Evolutionary conservation across 2,888 invertebrate genomes (phyloP).

Genomic region (Melanostoma scalare): DNA sequence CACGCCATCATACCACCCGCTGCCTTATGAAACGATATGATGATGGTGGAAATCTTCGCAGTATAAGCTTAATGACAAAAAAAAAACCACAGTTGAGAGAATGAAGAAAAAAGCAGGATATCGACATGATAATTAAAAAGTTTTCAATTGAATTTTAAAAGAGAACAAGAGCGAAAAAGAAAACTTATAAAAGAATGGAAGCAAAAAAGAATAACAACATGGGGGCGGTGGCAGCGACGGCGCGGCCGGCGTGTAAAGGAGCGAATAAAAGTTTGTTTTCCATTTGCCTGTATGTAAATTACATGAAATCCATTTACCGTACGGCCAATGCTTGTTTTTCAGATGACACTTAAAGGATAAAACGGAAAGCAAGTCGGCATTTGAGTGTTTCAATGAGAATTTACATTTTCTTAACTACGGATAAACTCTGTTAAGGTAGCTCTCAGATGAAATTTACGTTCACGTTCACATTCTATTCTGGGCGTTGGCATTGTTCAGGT

Average conservation of each 20-base stretch:
- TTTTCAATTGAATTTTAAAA: constrained; percentile 68
- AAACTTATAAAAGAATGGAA: constrained; percentile 35
- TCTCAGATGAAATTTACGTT: constrained; percentile 5
- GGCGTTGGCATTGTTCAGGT: neutral
- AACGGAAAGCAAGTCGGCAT: constrained; percentile 19
- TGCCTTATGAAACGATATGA: neutral
- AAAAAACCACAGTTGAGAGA: constrained; percentile 27
- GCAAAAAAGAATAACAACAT: neutral
- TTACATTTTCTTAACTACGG: constrained; percentile 36
- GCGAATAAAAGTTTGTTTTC: constrained; percentile 63
- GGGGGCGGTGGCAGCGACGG: neutral
- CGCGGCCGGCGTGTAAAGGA: constrained; percentile 26
- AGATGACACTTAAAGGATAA: constrained; percentile 22
- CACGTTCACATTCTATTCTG: neutral
- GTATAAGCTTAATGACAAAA: constrained; percentile 4
- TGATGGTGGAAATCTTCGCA: constrained; percentile 16
- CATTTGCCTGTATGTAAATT: constrained; percentile 65
- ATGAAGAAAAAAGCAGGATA: constrained; percentile 19
- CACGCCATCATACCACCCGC: neutral
- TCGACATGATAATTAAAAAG: constrained; percentile 70
- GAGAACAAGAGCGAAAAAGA: constrained; percentile 35
- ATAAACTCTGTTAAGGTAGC: neutral
- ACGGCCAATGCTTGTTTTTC: neutral
- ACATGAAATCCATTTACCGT: constrained; percentile 36
- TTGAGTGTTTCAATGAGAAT: constrained; percentile 39